Percentiles rank a stretch among this genome's conserved stretches.
These are phyloP conservation scores for Tragelaphus strepsiceros DNA, from an alignment of 2,113 vertebrate species.

Conservation along the genomic window DNA sequence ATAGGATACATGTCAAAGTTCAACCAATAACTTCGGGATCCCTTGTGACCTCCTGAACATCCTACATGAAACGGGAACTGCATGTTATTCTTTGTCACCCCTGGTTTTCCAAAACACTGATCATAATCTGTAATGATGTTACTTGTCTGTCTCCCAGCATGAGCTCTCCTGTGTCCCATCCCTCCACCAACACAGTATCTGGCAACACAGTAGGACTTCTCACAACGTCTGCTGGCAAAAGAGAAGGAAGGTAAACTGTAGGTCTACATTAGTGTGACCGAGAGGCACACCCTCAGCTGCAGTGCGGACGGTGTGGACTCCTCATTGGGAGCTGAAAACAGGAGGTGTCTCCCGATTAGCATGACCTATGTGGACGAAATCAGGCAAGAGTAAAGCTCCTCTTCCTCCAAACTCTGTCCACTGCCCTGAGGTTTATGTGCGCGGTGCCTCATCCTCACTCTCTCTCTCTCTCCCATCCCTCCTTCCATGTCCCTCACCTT, in stretches of 20 bases:
- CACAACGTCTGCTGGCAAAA: neutral
- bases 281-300: neutral
- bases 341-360: neutral
- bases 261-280: neutral
- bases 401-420: neutral
- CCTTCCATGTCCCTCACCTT: neutral
- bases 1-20: neutral
- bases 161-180: neutral
- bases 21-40: neutral
- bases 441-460: neutral
- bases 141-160: neutral
- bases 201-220: neutral
- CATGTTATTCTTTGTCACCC: neutral
- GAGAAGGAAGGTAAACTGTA: neutral
- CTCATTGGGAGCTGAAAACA: rapidly evolving
- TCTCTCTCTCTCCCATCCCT: neutral
- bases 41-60: neutral
- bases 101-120: neutral
- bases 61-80: neutral
- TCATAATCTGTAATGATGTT: neutral
- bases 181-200: neutral
- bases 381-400: neutral
- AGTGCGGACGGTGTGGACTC: neutral
- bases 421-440: neutral
- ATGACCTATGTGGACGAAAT: neutral